Evolutionary conservation across 2,888 invertebrate genomes (phyloP).

Genomic region (Hirtodrosophila histrioides): DNA sequence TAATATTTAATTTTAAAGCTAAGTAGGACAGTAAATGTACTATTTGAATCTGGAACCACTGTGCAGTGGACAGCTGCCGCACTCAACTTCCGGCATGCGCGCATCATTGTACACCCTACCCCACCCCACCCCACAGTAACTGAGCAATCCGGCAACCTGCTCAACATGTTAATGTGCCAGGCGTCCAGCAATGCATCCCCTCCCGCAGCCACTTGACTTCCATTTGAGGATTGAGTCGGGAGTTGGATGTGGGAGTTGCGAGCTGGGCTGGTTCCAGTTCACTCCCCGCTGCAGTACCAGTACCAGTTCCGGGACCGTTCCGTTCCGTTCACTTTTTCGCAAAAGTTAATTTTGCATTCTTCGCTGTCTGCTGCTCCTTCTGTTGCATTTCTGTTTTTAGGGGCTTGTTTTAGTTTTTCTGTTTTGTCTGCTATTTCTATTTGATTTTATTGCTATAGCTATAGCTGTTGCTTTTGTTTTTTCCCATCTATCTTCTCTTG

Average conservation of each 20-base stretch:
- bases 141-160: slow-evolving; percentile 56
- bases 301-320: slow-evolving; percentile 24
- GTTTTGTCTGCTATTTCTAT: slow-evolving; percentile 43
- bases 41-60: slow-evolving; percentile 19
- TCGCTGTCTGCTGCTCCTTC: slow-evolving; percentile 29
- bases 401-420: slow-evolving; percentile 2
- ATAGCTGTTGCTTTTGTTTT: slow-evolving; percentile 20
- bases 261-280: too few relatives aligned
- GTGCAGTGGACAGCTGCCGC: slow-evolving; percentile 39
- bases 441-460: slow-evolving; percentile 56
- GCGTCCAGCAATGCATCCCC: slow-evolving; percentile 28
- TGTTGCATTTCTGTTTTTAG: slow-evolving; percentile 11
- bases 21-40: too few relatives aligned
- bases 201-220: slow-evolving; percentile 46
- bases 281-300: slow-evolving; percentile 2
- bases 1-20: too few relatives aligned
- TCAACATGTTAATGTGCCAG: slow-evolving; percentile 70
- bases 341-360: slow-evolving; percentile 69
- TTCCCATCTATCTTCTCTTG: slow-evolving; percentile 11
- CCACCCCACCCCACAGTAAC: slow-evolving; percentile 11
- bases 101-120: slow-evolving; percentile 9
- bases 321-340: slow-evolving; percentile 13
- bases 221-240: slow-evolving; percentile 20
- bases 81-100: slow-evolving; percentile 57
- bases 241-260: neutral